phyloP scores from a whole-genome alignment of 2,888 invertebrate genomes.

The Teleogryllus oceanicus region DNA sequence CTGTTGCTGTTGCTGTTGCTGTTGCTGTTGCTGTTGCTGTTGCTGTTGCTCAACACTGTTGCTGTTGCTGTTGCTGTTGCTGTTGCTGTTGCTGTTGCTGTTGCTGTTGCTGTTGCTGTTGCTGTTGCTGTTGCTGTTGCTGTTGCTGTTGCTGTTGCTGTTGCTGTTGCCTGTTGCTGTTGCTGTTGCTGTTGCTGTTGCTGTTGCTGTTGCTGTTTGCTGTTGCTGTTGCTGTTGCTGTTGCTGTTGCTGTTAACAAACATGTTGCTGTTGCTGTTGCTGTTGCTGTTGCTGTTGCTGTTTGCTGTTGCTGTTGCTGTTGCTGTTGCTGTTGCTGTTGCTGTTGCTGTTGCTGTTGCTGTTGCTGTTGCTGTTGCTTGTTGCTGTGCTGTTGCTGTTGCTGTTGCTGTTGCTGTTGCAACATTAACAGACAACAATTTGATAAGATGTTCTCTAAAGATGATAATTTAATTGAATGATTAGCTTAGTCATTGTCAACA shows the following conservation, averaged over 20 bases:
- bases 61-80: not conserved
- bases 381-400: not conserved
- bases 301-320: not conserved
- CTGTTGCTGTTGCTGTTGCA: too few species aligned
- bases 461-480: too few species aligned
- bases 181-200: slow-evolving; percentile 40
- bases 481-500: too few species aligned
- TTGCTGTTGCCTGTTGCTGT: slow-evolving; percentile 46
- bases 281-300: not conserved
- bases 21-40: not conserved
- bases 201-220: slow-evolving; percentile 38
- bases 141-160: slow-evolving; percentile 54
- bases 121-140: slow-evolving; percentile 39
- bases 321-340: not conserved
- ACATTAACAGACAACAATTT: not conserved
- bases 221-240: slow-evolving; percentile 35
- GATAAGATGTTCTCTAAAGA: too few species aligned
- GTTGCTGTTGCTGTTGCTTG: not conserved
- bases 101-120: not conserved
- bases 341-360: slow-evolving; percentile 3
- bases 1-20: slow-evolving; percentile 27
- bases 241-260: slow-evolving; percentile 33
- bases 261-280: slow-evolving; percentile 18
- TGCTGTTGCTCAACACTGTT: not conserved
- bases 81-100: not conserved